phyloP scores from a whole-genome alignment of 2,888 invertebrate genomes.

The Lamellibrachia columna region DNA sequence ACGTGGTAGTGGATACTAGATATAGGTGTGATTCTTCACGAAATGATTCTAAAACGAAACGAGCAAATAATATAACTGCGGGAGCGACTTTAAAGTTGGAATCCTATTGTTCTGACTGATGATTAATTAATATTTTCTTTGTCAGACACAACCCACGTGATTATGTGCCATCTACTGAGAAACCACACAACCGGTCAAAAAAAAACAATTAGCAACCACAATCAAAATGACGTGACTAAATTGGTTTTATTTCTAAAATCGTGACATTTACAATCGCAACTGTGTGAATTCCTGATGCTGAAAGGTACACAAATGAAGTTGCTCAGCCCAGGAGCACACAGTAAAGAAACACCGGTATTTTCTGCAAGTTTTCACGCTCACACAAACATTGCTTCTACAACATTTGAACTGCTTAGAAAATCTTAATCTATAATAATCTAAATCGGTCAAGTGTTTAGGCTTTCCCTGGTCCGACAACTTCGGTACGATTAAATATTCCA shows the following conservation, averaged over 20 bases:
- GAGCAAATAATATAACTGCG: too few species aligned
- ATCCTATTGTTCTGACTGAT: not conserved
- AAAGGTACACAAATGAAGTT: not conserved
- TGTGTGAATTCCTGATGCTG: constrained; percentile 1
- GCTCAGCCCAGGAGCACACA: not conserved
- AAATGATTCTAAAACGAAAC: too few species aligned
- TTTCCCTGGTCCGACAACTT: not conserved
- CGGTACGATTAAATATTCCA: constrained; percentile 3
- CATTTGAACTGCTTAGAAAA: constrained; percentile 5
- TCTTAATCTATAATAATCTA: not conserved
- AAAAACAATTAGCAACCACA: not conserved
- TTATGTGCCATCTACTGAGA: not conserved
- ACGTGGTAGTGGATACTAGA: too few species aligned
- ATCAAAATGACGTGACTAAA: constrained; percentile 13
- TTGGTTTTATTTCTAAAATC: constrained; percentile 13
- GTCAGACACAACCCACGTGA: not conserved
- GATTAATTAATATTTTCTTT: not conserved
- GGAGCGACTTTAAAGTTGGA: not conserved
- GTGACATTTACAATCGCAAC: constrained; percentile 5
- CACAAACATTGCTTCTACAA: constrained; percentile 1
- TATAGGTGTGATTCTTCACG: too few species aligned
- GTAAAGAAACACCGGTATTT: constrained; percentile 7
- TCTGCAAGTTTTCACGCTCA: not conserved
- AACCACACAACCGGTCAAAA: not conserved
- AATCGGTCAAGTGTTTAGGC: not conserved